Percentiles rank a stretch among this genome's conserved stretches.
Evolutionary conservation across 2,113 vertebrate genomes (phyloP).

Genomic region (Ciconia maguari): DNA sequence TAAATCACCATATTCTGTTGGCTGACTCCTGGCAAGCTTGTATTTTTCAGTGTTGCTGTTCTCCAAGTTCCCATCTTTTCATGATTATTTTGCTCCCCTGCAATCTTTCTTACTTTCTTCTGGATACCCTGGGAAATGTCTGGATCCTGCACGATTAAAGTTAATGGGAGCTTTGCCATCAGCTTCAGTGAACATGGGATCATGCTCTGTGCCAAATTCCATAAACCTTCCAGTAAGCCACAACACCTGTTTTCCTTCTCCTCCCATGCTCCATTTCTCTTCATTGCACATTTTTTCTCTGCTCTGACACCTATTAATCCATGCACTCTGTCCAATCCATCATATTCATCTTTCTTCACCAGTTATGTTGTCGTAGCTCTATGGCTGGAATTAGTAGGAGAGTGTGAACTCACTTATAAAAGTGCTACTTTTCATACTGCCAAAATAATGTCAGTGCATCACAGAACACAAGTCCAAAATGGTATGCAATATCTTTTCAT

Average conservation of each 20-base stretch:
- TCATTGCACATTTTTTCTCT: slow-evolving; percentile 24
- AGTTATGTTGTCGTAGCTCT: slow-evolving; percentile 9
- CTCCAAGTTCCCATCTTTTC: slow-evolving; percentile 2
- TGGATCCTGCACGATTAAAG: slow-evolving; percentile 39
- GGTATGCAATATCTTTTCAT: slow-evolving; percentile 5
- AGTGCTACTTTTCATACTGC: slow-evolving; percentile 34
- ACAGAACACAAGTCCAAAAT: slow-evolving; percentile 38
- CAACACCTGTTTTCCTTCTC: slow-evolving; percentile 38
- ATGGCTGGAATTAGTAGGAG: slow-evolving; percentile 7
- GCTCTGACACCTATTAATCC: slow-evolving; percentile 54
- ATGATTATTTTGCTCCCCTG: not conserved
- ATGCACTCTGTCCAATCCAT: slow-evolving; percentile 19
- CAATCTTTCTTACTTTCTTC: not conserved
- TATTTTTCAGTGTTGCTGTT: not conserved
- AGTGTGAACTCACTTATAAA: slow-evolving; percentile 26
- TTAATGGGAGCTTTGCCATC: slow-evolving; percentile 52
- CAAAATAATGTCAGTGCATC: slow-evolving; percentile 51
- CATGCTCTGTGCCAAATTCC: slow-evolving; percentile 42
- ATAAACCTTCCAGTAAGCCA: slow-evolving; percentile 47
- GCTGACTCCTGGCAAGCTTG: not conserved
- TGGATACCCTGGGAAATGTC: slow-evolving; percentile 34
- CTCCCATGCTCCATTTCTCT: slow-evolving; percentile 11
- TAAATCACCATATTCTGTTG: not conserved
- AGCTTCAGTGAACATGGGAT: not conserved
- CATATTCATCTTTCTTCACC: slow-evolving; percentile 43